Base-by-base conservation (phyloP, 2,113 vertebrate genomes). In the Machaerirhynchus nigripectus region DNA sequence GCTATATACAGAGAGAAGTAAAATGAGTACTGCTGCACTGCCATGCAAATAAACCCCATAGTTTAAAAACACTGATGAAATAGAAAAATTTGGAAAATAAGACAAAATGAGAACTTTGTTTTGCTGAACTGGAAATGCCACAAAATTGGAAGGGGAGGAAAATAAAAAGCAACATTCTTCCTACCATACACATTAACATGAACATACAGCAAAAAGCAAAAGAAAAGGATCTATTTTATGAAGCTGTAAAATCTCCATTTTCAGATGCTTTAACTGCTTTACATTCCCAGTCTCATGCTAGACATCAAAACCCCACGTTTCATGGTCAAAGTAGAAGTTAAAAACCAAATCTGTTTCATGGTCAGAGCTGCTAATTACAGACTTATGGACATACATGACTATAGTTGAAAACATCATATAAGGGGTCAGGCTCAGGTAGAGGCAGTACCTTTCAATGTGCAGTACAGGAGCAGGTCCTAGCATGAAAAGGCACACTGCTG, bases 381-480 rank as follows among this genome's bases (percentile, higher is more conserved):
- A 60, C 35, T 60, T n/a, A 21, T 1, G 8, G 39, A 44, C 40
- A 22, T 35, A 53, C 7, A 49, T 6, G 18, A 53, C 42, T 24
- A 39, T 5, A 3, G 27, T 15, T 46, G 64, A 44, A 92, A 71
- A 40, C 7, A 59, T 16, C 37, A 28, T 10, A 6, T 19, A 68
- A 89, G 6, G 7, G 21, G 44, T 22, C 20, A 78, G 20, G 47
- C 7, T 69, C 27, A 74, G 65, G 64, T 80, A 65, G 39, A 76
- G 40, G 42, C 15, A 88, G 69, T 95, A 99, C 99, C 98, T 99
- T 64, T 97, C 95, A 82, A 99, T 98, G 88, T 98, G 97, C 67
- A 99, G 96, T 79, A 99, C 42, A 18, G 99, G 99, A 42, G 96
- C 95, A 30, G 99, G 99, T 78, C 99, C 99, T 23, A 99, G 97